These are phyloP conservation scores for Stichodactyla mertensii DNA, from an alignment of 64 coral and sea anemone species.

Conservation along the genomic window DNA sequence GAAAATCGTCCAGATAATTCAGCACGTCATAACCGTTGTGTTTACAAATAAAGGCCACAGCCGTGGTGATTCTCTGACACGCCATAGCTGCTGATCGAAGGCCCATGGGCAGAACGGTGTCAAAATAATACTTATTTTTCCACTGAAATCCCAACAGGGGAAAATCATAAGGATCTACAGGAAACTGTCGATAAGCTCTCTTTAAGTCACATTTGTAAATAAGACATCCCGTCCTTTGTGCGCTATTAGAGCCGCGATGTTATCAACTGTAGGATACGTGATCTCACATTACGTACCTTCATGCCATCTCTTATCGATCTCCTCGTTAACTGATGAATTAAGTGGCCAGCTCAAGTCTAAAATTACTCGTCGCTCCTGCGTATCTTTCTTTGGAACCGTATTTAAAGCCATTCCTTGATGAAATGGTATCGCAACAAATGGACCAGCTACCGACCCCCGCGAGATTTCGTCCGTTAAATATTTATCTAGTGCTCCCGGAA, in stretches of 20 bases:
- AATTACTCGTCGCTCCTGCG: constrained; percentile 15
- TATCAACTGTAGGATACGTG: too few species aligned
- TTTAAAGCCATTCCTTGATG: constrained; percentile 17
- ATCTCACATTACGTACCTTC: too few species aligned
- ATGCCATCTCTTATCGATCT: too few species aligned
- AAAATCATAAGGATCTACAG: constrained; percentile 19
- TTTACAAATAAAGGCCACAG: constrained; percentile 1
- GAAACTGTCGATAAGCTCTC: constrained; percentile 21
- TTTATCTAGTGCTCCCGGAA: not conserved
- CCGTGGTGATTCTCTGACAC: constrained; percentile 18
- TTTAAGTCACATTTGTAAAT: constrained; percentile 25
- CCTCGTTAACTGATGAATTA: constrained; percentile 34
- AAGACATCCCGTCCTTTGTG: not conserved
- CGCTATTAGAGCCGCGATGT: too few species aligned
- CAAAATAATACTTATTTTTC: constrained; percentile 19
- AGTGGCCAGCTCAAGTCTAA: constrained; percentile 38
- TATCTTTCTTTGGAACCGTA: constrained; percentile 34
- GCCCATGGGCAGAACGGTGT: constrained; percentile 26
- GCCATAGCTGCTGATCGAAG: constrained; percentile 22
- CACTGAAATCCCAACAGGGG: constrained; percentile 21
- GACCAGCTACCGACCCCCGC: constrained; percentile 20
- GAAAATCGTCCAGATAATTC: constrained; percentile 37
- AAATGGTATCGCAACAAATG: constrained; percentile 22
- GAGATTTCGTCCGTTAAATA: constrained; percentile 13
- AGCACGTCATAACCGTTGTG: constrained; percentile 3